Percentiles rank a stretch among this genome's conserved stretches.
Conservation (phyloP, 2,113 vertebrate genomes). For the Neofelis nebulosa region DNA sequence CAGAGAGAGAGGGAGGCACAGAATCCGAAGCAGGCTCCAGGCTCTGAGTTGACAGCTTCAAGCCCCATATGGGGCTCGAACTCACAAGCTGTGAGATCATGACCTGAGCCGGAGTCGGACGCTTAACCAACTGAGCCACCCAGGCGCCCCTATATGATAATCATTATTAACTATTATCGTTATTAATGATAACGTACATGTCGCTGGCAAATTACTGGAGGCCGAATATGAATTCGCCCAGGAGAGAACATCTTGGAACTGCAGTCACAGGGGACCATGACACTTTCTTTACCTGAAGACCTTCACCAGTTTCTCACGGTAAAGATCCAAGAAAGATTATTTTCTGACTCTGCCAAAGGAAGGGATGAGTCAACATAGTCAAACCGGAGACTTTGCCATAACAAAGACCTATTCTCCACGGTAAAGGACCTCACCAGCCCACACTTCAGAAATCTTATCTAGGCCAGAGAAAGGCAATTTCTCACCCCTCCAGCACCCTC, state of each 20-base stretch:
- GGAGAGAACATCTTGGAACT: background rate
- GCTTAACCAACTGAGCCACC: no score
- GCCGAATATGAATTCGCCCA: rapidly evolving
- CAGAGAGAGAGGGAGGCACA: no score
- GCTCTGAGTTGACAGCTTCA: no score
- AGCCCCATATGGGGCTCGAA: no score
- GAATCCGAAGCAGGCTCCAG: no score
- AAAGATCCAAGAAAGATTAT: background rate
- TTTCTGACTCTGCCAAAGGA: background rate
- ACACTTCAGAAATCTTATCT: background rate
- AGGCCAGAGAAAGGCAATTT: background rate
- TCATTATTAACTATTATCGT: background rate
- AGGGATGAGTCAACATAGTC: background rate
- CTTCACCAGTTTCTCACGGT: background rate
- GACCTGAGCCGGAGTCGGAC: no score
- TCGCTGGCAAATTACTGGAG: background rate
- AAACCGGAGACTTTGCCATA: background rate
- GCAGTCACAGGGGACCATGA: background rate
- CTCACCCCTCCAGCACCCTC: rapidly evolving
- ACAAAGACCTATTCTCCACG: background rate
- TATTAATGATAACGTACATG: background rate
- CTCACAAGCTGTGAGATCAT: no score
- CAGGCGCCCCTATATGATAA: background rate
- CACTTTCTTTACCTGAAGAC: background rate
- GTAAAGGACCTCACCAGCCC: background rate